Conservation (phyloP, 2,888 invertebrate species). For the Tillus elongatus region DNA sequence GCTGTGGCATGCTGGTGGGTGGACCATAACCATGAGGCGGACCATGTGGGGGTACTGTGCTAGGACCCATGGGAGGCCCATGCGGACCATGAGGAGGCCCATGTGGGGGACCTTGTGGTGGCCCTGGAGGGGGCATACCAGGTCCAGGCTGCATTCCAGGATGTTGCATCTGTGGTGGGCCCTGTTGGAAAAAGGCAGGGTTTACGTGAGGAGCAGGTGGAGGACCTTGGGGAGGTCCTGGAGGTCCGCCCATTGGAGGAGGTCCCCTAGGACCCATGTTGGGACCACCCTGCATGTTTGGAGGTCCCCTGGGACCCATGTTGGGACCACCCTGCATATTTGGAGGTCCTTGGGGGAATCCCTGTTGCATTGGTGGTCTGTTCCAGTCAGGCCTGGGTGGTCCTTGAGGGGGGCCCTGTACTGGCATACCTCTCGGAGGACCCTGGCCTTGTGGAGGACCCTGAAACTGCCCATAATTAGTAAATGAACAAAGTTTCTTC, state of each 20-base stretch:
- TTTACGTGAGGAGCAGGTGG: slow-evolving; percentile 89
- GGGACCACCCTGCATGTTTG: slow-evolving; percentile 58
- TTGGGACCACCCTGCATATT: slow-evolving; percentile 58
- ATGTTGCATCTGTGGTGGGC: slow-evolving; percentile 49
- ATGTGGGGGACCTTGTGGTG: slow-evolving; percentile 57
- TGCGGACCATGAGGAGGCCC: slow-evolving; percentile 48
- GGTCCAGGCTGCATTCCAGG: slow-evolving; percentile 40
- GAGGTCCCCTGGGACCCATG: slow-evolving; percentile 50
- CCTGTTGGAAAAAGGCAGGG: slow-evolving; percentile 90
- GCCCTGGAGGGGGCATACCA: slow-evolving; percentile 57
- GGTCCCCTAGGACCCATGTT: slow-evolving; percentile 44
- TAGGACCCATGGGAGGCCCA: slow-evolving; percentile 56
- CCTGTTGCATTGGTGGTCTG: slow-evolving; percentile 63
- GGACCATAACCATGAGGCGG: slow-evolving; percentile 51
- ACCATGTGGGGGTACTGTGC: slow-evolving; percentile 39
- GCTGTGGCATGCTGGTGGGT: slow-evolving; percentile 38
- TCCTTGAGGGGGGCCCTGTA: slow-evolving; percentile 52
- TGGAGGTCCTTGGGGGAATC: slow-evolving; percentile 59
- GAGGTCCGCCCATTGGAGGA: slow-evolving; percentile 46
- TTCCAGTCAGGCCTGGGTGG: slow-evolving; percentile 65
- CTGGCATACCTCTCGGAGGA: slow-evolving; percentile 50
- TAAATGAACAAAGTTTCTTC: too few relatives aligned
- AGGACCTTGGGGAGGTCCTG: slow-evolving; percentile 43
- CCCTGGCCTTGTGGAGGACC: slow-evolving; percentile 51
- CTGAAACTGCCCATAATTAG: slow-evolving; percentile 41